Conservation (phyloP, 2,888 invertebrate genomes). For the Andrena minutula region DNA sequence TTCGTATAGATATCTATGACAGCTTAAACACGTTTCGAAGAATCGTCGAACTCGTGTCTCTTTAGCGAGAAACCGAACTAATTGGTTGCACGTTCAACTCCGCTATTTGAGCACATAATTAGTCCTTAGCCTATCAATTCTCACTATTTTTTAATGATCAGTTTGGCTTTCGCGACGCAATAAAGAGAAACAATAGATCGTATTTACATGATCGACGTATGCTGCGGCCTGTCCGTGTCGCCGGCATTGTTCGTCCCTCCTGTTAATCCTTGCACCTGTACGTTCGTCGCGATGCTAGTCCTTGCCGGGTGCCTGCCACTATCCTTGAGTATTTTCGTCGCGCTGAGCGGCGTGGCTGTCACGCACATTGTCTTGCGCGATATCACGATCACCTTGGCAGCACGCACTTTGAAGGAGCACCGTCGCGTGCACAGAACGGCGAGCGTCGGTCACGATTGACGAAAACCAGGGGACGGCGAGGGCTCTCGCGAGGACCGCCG, state of each 20-base stretch:
- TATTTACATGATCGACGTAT: slow-evolving; percentile 84
- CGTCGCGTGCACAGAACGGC: slow-evolving; percentile 36
- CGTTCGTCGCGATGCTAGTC: slow-evolving; percentile 73
- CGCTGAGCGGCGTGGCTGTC: slow-evolving; percentile 79
- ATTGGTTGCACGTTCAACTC: no score
- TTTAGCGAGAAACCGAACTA: no score
- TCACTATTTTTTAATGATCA: neutral
- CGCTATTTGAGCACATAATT: no score
- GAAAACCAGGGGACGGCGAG: neutral
- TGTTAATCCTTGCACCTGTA: slow-evolving; percentile 75
- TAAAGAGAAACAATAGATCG: neutral
- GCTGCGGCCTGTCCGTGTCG: slow-evolving; percentile 76
- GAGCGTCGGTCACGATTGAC: slow-evolving; percentile 42
- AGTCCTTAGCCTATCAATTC: no score
- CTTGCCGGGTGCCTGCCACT: slow-evolving; percentile 72
- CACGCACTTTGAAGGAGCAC: slow-evolving; percentile 56
- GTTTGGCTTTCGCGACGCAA: neutral
- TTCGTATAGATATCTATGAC: no score
- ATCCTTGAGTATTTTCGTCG: slow-evolving; percentile 82
- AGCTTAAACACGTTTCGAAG: no score
- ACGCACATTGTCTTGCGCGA: slow-evolving; percentile 79
- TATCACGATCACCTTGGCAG: slow-evolving; percentile 64
- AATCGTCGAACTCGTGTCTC: no score
- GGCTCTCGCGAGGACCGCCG: neutral
- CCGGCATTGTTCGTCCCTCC: slow-evolving; percentile 68